Base-by-base conservation (phyloP, 2,888 invertebrate species). In the Pachymerium ferrugineum region DNA sequence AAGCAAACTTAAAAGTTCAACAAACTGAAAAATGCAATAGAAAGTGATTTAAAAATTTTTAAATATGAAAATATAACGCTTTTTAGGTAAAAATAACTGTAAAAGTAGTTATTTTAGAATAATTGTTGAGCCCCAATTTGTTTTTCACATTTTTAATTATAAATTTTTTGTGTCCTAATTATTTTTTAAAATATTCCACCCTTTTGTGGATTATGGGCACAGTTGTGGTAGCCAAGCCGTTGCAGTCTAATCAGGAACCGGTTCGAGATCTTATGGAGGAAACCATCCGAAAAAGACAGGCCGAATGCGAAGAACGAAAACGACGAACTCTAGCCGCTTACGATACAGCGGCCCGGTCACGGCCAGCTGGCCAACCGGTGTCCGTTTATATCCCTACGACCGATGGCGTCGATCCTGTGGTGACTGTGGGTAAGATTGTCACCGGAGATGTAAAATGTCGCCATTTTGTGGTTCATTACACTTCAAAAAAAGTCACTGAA, bases 301-400 rank as follows among this genome's bases (percentile, higher is more conserved):
- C 75, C 5, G 78, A 78, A 22, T 76, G 77, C 1, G 78, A 79
- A 16, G 79, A 78, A 28, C 73, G 77, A 31, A 79, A 79, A 62
- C 74, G 76, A 19, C 75, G 78, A 1, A 78, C 77, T 12, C 72
- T 79, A 6, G 78, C 77, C 6, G 79, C 79, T 8, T 79, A 78
- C 70, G 79, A 79, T 47, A 76, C 76, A 72, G 76, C 77, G 4
- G 78, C 78, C 8, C 76, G 73, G 68, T 74, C 74, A 19, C 70
- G 76, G 28, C 74, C 73, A 0, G 76, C 76, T 22, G 76, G 76
- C 19, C 47, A 47, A 10, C 72, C 76, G 12, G 62, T 76, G 19
- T 31, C 67, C 47, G 72, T 76, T 16, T 76, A 76, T 47, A 75
- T 76, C 74, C 76, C 76, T 14, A 29, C 62, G 29, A 47, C 33